Percentiles rank a stretch among this genome's conserved stretches.
phyloP scores from a whole-genome alignment of 2,797 vertebrate species.

The Antrozous pallidus region DNA sequence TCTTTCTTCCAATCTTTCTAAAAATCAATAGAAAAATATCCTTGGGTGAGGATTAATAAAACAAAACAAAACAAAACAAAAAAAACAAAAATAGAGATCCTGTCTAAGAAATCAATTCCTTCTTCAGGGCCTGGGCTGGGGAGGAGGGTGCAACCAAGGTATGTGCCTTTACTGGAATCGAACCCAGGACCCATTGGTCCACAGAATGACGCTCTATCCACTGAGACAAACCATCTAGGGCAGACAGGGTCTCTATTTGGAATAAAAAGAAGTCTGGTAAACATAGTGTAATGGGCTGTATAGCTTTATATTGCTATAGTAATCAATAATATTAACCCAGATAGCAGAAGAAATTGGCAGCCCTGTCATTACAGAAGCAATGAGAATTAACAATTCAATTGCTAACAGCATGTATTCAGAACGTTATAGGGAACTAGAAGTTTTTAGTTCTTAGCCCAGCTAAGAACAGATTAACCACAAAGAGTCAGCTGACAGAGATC shows the following conservation, averaged over 20 bases:
- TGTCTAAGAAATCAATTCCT: no score
- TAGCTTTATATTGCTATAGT: background rate
- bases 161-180: no score
- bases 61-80: no score
- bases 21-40: no score
- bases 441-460: background rate
- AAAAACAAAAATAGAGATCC: no score
- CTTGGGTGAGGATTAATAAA: no score
- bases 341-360: background rate
- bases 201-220: no score
- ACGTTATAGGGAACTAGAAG: background rate
- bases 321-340: background rate
- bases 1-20: no score
- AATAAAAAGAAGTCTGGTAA: background rate
- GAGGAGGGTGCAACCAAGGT: no score
- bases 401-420: background rate
- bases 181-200: no score
- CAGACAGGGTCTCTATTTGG: background rate
- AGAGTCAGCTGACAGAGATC: background rate
- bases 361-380: background rate
- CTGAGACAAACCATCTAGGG: no score
- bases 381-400: background rate
- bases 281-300: background rate
- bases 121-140: no score
- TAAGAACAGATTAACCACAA: background rate